Base-by-base conservation (phyloP, 2,888 invertebrate genomes). In the Cheilosia variabilis region DNA sequence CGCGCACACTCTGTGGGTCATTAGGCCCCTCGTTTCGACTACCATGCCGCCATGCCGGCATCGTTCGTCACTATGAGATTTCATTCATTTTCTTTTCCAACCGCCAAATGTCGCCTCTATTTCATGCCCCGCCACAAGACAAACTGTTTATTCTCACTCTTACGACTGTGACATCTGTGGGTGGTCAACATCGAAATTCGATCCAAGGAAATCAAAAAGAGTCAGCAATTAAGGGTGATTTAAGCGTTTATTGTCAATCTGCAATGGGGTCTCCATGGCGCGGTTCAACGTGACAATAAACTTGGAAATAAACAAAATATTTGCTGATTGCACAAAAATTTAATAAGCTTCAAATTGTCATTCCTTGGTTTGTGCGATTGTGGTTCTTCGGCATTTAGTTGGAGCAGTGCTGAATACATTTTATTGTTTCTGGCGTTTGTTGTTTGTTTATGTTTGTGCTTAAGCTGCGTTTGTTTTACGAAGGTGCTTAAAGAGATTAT, bases 161-260 rank as follows among this genome's bases (percentile, higher is more conserved):
- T 47, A 65, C 22, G 57, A 55, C 72, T 79, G 65, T 66, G 72
- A 79, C 79, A 79, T 58, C 65, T 58, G 73, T 73, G 60, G 79
- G 79, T 79, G 79, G 72, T 58, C 58, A 79, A 43, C 43, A 58
- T 27, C 24, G 31, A 79, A 34, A 53, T 66, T 79, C 47, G 41
- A 78, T 55, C 57, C 57, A 58, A 68, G 57, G 58, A 47, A 58
- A 62, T 62, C 55, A 55, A 62, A 77, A 68, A 53, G 27, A 43
- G 34, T 27, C 50, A 31, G 57, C 77, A 78, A 78, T 78, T 69
- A 78, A 78, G 37, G 63, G 41, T 71, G 77, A 69, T 71, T 69
- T 63, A 78, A 65, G 50, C 22, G 65, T 13, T 63, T 45, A 19
- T 22, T 52, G 22, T 65, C 65, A 65, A 17, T 31, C 45, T 45